These are phyloP conservation scores for Machimus rusticus DNA, from an alignment of 2,888 invertebrate genomes.

Conservation along the genomic window DNA sequence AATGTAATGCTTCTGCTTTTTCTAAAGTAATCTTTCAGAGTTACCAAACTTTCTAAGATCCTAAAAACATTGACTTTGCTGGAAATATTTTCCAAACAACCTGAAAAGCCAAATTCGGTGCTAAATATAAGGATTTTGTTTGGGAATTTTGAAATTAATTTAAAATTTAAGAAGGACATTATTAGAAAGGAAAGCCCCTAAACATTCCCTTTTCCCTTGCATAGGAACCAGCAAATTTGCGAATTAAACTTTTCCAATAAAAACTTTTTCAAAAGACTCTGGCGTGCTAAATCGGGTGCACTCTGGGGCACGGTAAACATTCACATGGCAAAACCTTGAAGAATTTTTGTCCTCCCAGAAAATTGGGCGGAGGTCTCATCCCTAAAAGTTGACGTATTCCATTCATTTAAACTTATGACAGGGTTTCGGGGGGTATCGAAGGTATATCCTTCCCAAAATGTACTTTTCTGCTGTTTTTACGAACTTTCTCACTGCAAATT, in stretches of 20 bases:
- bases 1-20: not conserved
- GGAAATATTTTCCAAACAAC: not conserved
- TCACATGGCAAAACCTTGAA: not conserved
- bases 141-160: not conserved
- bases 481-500: not conserved
- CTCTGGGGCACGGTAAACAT: not conserved
- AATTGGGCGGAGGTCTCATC: not conserved
- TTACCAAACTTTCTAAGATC: not conserved
- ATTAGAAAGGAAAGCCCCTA: not conserved
- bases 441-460: not conserved
- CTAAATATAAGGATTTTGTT: not conserved
- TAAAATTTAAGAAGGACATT: not conserved
- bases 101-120: not conserved
- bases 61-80: not conserved
- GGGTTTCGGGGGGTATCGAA: not conserved
- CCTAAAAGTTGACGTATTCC: not conserved
- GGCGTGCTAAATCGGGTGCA: not conserved
- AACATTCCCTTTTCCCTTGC: not conserved
- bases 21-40: not conserved
- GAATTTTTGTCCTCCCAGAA: not conserved
- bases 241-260: conserved; percentile 21
- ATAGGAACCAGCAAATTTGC: not conserved
- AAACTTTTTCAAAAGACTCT: not conserved
- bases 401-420: not conserved
- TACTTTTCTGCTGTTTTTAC: not conserved